Evolutionary conservation across 2,888 invertebrate genomes (phyloP).

Genomic region (Cylindroiulus punctatus): DNA sequence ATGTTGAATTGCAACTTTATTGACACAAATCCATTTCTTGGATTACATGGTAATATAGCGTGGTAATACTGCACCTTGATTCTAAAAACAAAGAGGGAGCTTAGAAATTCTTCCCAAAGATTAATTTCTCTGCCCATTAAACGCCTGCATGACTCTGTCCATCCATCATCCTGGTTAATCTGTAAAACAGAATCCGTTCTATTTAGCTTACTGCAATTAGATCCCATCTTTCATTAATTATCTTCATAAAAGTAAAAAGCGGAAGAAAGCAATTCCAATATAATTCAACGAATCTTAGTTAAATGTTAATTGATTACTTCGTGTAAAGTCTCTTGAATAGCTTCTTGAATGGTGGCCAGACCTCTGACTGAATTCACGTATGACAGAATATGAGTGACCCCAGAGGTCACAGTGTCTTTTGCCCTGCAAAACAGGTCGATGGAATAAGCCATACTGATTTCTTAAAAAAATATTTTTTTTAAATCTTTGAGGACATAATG

Average conservation of each 20-base stretch:
- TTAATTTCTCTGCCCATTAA: slow-evolving; percentile 47
- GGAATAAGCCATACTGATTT: not conserved
- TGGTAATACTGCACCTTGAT: slow-evolving; percentile 29
- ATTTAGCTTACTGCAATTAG: too few relatives aligned
- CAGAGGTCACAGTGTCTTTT: slow-evolving; percentile 10
- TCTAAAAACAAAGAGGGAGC: slow-evolving; percentile 50
- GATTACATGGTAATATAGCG: too few relatives aligned
- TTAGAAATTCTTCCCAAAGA: slow-evolving; percentile 55
- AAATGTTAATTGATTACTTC: too few relatives aligned
- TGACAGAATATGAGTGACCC: slow-evolving; percentile 50
- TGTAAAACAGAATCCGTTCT: not conserved
- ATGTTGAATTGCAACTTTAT: too few relatives aligned
- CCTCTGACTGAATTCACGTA: slow-evolving; percentile 49
- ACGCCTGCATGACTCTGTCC: slow-evolving; percentile 23
- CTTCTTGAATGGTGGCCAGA: slow-evolving; percentile 49
- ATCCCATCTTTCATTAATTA: too few relatives aligned
- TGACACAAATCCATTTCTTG: too few relatives aligned
- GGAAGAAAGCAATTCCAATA: too few relatives aligned
- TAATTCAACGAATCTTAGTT: too few relatives aligned
- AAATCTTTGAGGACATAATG: not conserved
- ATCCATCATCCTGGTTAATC: slow-evolving; percentile 37
- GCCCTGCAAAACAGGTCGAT: not conserved
- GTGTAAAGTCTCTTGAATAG: slow-evolving; percentile 49
- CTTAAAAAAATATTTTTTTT: not conserved
- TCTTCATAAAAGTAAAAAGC: too few relatives aligned